Percentiles rank a stretch among this genome's conserved stretches.
Conservation (phyloP, 2,888 invertebrate genomes). For the Blera fallax region DNA sequence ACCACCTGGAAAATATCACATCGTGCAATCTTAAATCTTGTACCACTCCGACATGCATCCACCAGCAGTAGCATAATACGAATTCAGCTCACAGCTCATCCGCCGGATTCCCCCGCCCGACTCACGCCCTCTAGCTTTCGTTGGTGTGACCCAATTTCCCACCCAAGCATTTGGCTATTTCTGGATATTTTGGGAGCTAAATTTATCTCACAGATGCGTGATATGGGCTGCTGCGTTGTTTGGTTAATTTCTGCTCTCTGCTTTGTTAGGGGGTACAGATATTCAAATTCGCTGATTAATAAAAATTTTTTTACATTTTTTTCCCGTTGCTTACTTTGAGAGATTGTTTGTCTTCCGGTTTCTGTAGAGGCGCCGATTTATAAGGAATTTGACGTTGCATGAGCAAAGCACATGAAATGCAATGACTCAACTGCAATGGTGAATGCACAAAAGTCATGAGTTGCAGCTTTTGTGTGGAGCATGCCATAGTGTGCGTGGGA, state of each 20-base stretch:
- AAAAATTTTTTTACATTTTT: constrained; percentile 9
- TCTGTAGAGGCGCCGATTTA: constrained; percentile 58
- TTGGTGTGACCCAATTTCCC: constrained; percentile 30
- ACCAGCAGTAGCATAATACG: background rate
- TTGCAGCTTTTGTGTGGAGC: background rate
- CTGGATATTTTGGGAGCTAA: constrained; percentile 58
- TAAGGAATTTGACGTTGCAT: constrained; percentile 30
- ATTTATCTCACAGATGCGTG: constrained; percentile 58
- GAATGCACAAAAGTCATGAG: constrained; percentile 39
- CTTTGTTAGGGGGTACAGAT: background rate
- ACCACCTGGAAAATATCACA: constrained; percentile 51
- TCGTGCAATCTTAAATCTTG: constrained; percentile 38
- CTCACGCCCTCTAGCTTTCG: constrained; percentile 13
- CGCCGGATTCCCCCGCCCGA: background rate
- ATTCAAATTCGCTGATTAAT: constrained; percentile 53
- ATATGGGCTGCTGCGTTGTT: background rate
- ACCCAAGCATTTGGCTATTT: constrained; percentile 35
- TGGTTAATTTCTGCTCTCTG: background rate
- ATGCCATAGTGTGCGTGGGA: background rate
- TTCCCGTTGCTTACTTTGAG: constrained; percentile 39
- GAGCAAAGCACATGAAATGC: background rate
- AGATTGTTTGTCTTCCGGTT: constrained; percentile 62
- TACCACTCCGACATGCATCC: background rate
- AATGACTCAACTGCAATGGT: constrained; percentile 33
- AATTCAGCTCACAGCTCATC: background rate